These are phyloP conservation scores for Trichogramma dendrolimi DNA, from an alignment of 2,888 invertebrate genomes.

Conservation along the genomic window DNA sequence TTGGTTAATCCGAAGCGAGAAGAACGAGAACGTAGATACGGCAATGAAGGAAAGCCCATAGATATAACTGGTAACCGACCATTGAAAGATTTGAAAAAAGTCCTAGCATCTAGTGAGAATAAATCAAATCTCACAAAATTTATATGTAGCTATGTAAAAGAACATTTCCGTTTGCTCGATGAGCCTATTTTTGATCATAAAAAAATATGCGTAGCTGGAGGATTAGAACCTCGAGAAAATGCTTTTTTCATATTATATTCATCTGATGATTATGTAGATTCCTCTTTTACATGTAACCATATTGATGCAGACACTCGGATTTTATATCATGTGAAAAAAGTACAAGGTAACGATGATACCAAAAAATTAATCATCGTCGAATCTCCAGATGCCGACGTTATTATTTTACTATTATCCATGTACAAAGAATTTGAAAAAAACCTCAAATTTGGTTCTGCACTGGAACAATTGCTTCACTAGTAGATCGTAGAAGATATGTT, in stretches of 20 bases:
- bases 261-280: neutral
- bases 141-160: constrained; percentile 5
- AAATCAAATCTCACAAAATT: constrained; percentile 2
- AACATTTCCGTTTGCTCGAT: neutral
- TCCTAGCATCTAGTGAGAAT: constrained; percentile 7
- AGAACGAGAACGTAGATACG: constrained; percentile 4
- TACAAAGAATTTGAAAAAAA: too few relatives aligned
- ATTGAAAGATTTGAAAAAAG: constrained; percentile 1
- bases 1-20: constrained; percentile 4
- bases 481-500: too few relatives aligned
- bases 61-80: neutral
- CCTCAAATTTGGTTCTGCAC: too few relatives aligned
- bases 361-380: too few relatives aligned
- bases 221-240: constrained; percentile 3
- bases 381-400: too few relatives aligned
- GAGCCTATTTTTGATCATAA: neutral
- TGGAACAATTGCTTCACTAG: too few relatives aligned
- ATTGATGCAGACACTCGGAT: constrained; percentile 7
- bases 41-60: neutral
- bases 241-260: neutral
- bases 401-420: too few relatives aligned
- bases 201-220: constrained; percentile 2
- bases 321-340: neutral
- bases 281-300: neutral
- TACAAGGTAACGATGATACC: neutral